These are phyloP conservation scores for Actinostola sp. DNA, from an alignment of 92 coral and sea anemone genomes.

Conservation along the genomic window DNA sequence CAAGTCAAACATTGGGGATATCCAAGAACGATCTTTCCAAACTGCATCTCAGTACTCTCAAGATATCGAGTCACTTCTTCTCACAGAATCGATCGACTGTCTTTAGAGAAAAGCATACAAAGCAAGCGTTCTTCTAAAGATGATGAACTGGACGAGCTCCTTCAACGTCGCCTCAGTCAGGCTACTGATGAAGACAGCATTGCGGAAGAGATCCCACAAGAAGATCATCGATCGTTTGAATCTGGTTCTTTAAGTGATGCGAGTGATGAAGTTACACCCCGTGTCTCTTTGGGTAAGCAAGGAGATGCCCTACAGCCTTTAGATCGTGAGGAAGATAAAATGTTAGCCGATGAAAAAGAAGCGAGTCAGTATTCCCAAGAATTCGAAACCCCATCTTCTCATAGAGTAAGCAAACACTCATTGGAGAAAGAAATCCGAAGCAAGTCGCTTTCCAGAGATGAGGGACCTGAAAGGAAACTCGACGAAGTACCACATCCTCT, in stretches of 20 bases:
- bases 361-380: neutral
- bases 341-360: neutral
- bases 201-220: constrained; percentile 47
- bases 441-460: neutral
- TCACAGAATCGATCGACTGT: neutral
- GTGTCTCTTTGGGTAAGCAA: no score
- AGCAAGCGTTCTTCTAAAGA: neutral
- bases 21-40: constrained; percentile 8
- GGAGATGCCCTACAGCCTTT: no score
- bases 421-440: neutral
- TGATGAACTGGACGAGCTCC: neutral
- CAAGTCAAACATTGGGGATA: constrained; percentile 7
- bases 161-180: neutral
- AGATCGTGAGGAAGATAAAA: neutral
- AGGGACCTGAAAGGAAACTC: neutral
- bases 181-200: constrained; percentile 51
- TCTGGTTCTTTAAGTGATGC: constrained; percentile 6
- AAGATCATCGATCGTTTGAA: neutral
- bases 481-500: neutral
- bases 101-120: constrained; percentile 12
- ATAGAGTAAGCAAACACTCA: neutral
- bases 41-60: constrained; percentile 16
- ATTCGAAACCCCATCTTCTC: neutral
- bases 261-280: no score
- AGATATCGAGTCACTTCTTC: constrained; percentile 25